These are phyloP conservation scores for Ciconia stormi DNA, from an alignment of 2,113 vertebrate species.

Conservation along the genomic window DNA sequence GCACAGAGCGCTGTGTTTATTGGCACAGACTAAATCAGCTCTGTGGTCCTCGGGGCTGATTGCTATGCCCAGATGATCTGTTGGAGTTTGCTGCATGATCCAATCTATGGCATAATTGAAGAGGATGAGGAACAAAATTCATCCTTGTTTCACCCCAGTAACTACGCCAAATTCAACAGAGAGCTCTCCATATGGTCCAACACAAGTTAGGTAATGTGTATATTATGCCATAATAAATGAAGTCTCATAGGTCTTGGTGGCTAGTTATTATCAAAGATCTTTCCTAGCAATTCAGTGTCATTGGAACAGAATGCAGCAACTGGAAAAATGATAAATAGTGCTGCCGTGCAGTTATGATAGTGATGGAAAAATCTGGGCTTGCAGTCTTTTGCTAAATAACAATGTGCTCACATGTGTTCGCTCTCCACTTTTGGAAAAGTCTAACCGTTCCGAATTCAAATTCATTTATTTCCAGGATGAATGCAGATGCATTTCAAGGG, in stretches of 20 bases:
- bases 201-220: slow-evolving; percentile 64
- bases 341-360: slow-evolving; percentile 11
- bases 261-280: slow-evolving; percentile 59
- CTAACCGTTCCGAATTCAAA: not conserved
- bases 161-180: slow-evolving; percentile 65
- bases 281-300: slow-evolving; percentile 50
- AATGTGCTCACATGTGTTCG: not conserved
- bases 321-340: slow-evolving; percentile 57
- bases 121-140: slow-evolving; percentile 65
- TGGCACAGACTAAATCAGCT: slow-evolving; percentile 10
- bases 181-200: slow-evolving; percentile 73
- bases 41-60: slow-evolving; percentile 51
- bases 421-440: not conserved
- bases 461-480: not conserved
- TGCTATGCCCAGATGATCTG: slow-evolving; percentile 69
- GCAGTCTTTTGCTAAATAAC: not conserved
- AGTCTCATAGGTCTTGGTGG: slow-evolving; percentile 64
- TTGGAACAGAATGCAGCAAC: slow-evolving; percentile 47
- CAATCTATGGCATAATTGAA: slow-evolving; percentile 55
- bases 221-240: slow-evolving; percentile 68
- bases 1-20: not conserved
- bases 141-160: slow-evolving; percentile 65
- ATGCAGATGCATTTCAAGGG: not conserved
- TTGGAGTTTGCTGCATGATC: slow-evolving; percentile 54
- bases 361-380: slow-evolving; percentile 31